These are phyloP conservation scores for Masnerella sp. DNA, from an alignment of 2,888 invertebrate species.

Conservation along the genomic window DNA sequence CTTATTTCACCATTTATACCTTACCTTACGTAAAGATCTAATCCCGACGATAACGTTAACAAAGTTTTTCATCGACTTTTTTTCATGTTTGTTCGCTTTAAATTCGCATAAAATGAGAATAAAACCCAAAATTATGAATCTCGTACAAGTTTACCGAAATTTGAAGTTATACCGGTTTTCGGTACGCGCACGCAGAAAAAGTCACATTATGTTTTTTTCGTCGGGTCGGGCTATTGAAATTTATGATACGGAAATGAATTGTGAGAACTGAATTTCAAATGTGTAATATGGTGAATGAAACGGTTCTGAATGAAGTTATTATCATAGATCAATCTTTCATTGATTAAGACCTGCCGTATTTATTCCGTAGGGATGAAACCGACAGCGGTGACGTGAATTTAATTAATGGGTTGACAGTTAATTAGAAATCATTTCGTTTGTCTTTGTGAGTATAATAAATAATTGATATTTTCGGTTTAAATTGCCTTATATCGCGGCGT, in stretches of 20 bases:
- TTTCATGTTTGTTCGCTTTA: slow-evolving; percentile 25
- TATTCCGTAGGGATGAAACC: slow-evolving; percentile 17
- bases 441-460: slow-evolving; percentile 36
- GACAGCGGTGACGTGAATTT: slow-evolving; percentile 9
- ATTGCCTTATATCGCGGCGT: slow-evolving; percentile 34
- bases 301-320: slow-evolving; percentile 53
- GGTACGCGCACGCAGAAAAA: slow-evolving; percentile 4
- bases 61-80: slow-evolving; percentile 46
- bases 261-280: slow-evolving; percentile 57
- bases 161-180: slow-evolving; percentile 37
- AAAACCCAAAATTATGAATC: slow-evolving; percentile 35
- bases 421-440: slow-evolving; percentile 45
- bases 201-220: slow-evolving; percentile 18
- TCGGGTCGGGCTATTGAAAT: slow-evolving; percentile 35
- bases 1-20: slow-evolving; percentile 39
- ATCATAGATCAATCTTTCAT: slow-evolving; percentile 56
- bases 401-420: slow-evolving; percentile 48
- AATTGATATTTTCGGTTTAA: slow-evolving; percentile 40
- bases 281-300: slow-evolving; percentile 51
- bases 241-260: slow-evolving; percentile 57
- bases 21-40: slow-evolving; percentile 39
- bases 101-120: slow-evolving; percentile 45
- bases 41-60: slow-evolving; percentile 50
- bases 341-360: slow-evolving; percentile 39
- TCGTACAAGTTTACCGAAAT: slow-evolving; percentile 42